These are phyloP conservation scores for Solea senegalensis DNA, from an alignment of 2,113 vertebrate genomes.

Conservation along the genomic window DNA sequence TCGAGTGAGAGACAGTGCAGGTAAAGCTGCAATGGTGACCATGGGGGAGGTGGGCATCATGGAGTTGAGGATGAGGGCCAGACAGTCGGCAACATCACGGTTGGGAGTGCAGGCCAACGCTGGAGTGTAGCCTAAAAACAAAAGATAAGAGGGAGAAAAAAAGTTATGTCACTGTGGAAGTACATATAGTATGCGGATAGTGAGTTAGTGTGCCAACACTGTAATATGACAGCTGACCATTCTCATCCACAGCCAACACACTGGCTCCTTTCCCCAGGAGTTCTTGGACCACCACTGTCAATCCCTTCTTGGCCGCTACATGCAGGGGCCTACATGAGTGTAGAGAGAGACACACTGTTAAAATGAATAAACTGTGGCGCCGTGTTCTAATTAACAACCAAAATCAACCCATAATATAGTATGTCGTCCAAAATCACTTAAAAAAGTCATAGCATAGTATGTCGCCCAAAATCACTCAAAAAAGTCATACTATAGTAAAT, in stretches of 20 bases:
- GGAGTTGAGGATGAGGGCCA: constrained; percentile 96
- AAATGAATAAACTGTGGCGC: no score
- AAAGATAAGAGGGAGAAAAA: not conserved
- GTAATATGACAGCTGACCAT: constrained; percentile 82
- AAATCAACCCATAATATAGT: no score
- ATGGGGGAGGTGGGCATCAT: constrained; percentile 95
- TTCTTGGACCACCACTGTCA: constrained; percentile 96
- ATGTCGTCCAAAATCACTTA: no score
- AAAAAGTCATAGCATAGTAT: no score
- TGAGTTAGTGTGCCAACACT: not conserved
- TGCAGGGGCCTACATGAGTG: constrained; percentile 88
- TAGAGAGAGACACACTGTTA: not conserved
- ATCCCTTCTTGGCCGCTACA: constrained; percentile 93
- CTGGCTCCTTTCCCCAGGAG: constrained; percentile 96
- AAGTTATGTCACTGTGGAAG: not conserved
- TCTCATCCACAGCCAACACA: constrained; percentile 97
- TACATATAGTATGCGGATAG: not conserved
- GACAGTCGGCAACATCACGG: constrained; percentile 95
- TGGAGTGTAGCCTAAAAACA: constrained; percentile 90
- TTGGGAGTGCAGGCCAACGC: constrained; percentile 96
- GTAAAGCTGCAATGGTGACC: constrained; percentile 84
- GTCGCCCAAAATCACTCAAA: no score
- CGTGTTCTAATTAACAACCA: no score
- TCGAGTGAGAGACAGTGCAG: constrained; percentile 84
- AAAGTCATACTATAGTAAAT: no score